These are phyloP conservation scores for Siniperca knerii DNA, from an alignment of 2,113 vertebrate species.

Conservation along the genomic window DNA sequence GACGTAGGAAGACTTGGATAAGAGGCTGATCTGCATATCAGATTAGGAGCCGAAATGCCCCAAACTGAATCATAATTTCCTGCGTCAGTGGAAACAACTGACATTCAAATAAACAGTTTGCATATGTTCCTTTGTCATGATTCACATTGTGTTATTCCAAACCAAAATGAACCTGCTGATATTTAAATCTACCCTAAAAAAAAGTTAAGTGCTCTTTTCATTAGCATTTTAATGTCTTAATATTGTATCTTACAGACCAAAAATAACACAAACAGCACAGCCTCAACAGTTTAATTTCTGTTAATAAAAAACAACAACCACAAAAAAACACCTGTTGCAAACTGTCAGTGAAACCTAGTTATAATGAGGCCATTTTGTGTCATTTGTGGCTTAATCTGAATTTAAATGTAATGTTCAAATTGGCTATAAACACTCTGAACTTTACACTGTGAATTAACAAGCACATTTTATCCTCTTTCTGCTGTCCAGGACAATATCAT, in stretches of 20 bases:
- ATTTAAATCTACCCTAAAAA: not conserved
- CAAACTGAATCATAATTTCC: slow-evolving; percentile 38
- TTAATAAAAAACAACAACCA: not conserved
- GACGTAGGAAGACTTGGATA: slow-evolving; percentile 21
- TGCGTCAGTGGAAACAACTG: slow-evolving; percentile 43
- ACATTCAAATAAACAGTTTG: slow-evolving; percentile 2
- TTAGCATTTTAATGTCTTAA: not conserved
- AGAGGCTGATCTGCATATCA: slow-evolving; percentile 12
- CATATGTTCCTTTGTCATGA: not conserved
- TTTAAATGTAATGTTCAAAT: not conserved
- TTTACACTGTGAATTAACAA: slow-evolving; percentile 10
- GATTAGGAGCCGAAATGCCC: slow-evolving; percentile 25
- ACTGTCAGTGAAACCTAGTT: not conserved
- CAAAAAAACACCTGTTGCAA: not conserved
- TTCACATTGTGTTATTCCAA: not conserved
- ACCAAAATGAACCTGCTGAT: not conserved
- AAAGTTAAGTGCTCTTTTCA: not conserved
- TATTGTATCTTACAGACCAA: too few relatives aligned
- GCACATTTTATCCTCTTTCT: slow-evolving; percentile 15
- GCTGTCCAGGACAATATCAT: not conserved
- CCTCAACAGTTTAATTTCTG: not conserved
- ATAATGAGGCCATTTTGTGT: not conserved
- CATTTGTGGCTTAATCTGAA: not conserved
- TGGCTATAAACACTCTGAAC: not conserved
- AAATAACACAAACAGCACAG: not conserved